Percentiles rank a stretch among this genome's conserved stretches.
Evolutionary conservation across 2,888 invertebrate species (phyloP).

Genomic region (Sabatieria punctata): DNA sequence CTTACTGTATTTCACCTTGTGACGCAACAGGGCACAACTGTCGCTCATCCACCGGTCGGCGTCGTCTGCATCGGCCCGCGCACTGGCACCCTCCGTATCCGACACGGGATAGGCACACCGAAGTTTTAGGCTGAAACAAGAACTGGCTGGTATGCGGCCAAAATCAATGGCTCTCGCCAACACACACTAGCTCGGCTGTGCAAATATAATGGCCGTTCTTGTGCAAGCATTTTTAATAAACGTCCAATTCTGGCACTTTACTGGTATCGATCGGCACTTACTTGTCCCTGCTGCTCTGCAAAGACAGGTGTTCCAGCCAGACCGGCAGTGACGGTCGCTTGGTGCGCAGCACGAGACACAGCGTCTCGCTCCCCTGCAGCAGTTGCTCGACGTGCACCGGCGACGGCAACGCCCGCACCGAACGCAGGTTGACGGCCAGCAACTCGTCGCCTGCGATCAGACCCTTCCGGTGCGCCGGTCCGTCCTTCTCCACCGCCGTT

Average conservation of each 20-base stretch:
- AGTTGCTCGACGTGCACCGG: constrained; percentile 7
- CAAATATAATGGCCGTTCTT: too few species aligned
- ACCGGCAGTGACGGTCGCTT: constrained; percentile 5
- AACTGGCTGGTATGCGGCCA: too few species aligned
- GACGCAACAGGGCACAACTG: not conserved
- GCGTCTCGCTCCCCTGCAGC: constrained; percentile 6
- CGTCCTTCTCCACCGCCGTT: constrained; percentile 4
- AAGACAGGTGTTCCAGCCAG: constrained; percentile 1
- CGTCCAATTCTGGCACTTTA: not conserved
- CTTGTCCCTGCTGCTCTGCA: not conserved
- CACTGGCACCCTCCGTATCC: too few species aligned
- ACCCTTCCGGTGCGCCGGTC: constrained; percentile 6
- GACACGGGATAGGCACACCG: too few species aligned
- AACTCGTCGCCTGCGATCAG: constrained; percentile 10
- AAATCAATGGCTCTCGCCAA: too few species aligned
- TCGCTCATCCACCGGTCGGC: constrained; percentile 2
- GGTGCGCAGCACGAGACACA: constrained; percentile 11
- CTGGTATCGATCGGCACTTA: not conserved
- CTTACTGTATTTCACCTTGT: constrained; percentile 10
- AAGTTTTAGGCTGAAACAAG: too few species aligned
- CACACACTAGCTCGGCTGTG: too few species aligned
- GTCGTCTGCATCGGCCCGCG: not conserved
- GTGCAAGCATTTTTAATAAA: too few species aligned
- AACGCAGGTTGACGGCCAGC: constrained; percentile 7
- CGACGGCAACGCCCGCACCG: constrained; percentile 4